Evolutionary conservation across 2,888 invertebrate genomes (phyloP), one percentile per base, ranked within the genome.

Genomic region (Leistus spinibarbis): DNA sequence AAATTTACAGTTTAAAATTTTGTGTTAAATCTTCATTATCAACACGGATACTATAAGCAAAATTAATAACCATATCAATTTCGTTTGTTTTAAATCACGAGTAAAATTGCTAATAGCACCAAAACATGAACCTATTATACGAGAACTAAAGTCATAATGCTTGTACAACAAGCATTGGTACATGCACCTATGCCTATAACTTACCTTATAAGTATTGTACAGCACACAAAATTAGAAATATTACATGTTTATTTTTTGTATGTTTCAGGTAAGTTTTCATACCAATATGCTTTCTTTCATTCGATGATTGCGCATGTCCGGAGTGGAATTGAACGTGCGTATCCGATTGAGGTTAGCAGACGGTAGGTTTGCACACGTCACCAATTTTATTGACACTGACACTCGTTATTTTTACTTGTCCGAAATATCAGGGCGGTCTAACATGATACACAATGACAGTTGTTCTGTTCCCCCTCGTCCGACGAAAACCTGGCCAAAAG

Each of bases 341-440:
- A 19, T 57, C 69, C 20, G 24, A 56, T 56, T 65, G 10, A 23
- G 65, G 27, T 66, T 27, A 65, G 19, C 56, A 24, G 40, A 1
- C 13, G 75, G 75, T 69, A 75, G 68, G 75, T 75, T 75, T 64
- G 69, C 62, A 69, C 75, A 75, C 27, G 69, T 75, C 69, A 69
- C 20, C 24, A 17, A 54, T 62, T 67, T 75, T 69, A 75, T 75
- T 75, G 75, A 75, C 75, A 75, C n/a, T 62, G 75, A 75, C 69
- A 73, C 67, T 73, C 66, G 66, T 73, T 73, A 73, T 65, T 73
- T 73, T 73, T 60, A 13, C 19, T 19, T 19, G 72, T n/a, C n/a
- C n/a, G 5, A 40, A 72, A 65, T 65, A 72, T 72, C 72, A 57
- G 9, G 19, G 54, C 56, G 72, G 72, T 72, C 65, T 66, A 56